phyloP scores from a whole-genome alignment of 2,113 vertebrate genomes.

The Oncorhynchus tshawytscha region DNA sequence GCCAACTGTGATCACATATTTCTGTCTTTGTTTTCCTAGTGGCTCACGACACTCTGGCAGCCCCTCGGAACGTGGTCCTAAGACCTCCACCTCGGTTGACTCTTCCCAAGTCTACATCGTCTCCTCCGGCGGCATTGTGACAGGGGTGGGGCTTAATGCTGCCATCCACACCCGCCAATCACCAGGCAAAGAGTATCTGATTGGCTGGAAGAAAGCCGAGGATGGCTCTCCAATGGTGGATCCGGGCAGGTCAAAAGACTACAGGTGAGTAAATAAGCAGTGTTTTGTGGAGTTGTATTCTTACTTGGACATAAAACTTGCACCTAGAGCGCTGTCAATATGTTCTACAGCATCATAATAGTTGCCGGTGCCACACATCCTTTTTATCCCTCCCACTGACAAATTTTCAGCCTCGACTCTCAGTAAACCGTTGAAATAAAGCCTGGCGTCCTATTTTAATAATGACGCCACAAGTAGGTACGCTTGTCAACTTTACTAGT shows the following conservation, averaged over 20 bases:
- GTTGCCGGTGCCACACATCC: too few species aligned
- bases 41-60: conserved; percentile 84
- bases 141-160: conserved; percentile 65
- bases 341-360: too few species aligned
- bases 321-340: too few species aligned
- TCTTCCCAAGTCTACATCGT: conserved; percentile 89
- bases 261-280: conserved; percentile 37
- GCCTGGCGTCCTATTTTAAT: too few species aligned
- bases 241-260: conserved; percentile 68
- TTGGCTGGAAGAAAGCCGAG: conserved; percentile 83
- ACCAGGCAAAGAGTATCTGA: conserved; percentile 74
- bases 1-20: not conserved
- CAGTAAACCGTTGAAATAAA: too few species aligned
- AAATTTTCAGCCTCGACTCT: too few species aligned
- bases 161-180: conserved; percentile 74
- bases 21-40: conserved; percentile 53
- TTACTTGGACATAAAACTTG: too few species aligned
- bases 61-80: conserved; percentile 81
- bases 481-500: too few species aligned
- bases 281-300: too few species aligned
- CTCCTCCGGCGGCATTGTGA: conserved; percentile 61
- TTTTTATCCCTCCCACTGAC: too few species aligned
- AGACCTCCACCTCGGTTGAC: conserved; percentile 85
- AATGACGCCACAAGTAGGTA: too few species aligned
- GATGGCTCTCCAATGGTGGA: conserved; percentile 78